phyloP scores from a whole-genome alignment of 2,113 vertebrate species.

The Oenanthe oenanthe region DNA sequence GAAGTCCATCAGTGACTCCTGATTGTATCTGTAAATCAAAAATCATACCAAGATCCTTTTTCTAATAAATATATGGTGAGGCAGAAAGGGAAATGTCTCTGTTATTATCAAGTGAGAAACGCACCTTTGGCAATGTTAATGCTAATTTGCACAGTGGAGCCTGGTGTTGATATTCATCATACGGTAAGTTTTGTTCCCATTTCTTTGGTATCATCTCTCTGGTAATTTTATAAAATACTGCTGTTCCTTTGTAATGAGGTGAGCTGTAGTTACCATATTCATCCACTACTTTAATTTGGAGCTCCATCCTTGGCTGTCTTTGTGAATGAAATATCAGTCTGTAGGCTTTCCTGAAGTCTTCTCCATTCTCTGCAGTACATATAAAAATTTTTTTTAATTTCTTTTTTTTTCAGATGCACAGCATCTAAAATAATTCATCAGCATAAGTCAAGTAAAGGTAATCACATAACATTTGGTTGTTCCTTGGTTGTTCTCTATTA shows the following conservation, averaged over 20 bases:
- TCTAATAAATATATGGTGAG: background rate
- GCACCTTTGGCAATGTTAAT: slow-evolving; percentile 85
- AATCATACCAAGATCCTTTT: background rate
- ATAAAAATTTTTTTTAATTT: background rate
- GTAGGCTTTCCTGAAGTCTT: slow-evolving; percentile 61
- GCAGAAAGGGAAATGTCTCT: background rate
- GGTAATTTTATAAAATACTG: slow-evolving; percentile 78
- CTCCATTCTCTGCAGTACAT: slow-evolving; percentile 62
- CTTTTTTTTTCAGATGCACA: background rate
- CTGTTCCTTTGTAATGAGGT: slow-evolving; percentile 86
- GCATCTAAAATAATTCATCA: background rate
- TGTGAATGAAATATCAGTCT: slow-evolving; percentile 86
- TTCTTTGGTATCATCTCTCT: slow-evolving; percentile 70
- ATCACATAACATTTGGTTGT: background rate
- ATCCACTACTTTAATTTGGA: slow-evolving; percentile 83
- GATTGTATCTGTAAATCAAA: background rate
- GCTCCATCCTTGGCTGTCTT: slow-evolving; percentile 74
- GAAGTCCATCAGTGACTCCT: background rate
- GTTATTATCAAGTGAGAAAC: background rate
- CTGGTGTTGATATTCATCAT: slow-evolving; percentile 52
- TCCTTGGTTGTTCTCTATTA: background rate
- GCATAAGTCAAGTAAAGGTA: background rate
- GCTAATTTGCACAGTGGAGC: slow-evolving; percentile 82
- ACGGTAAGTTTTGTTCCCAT: slow-evolving; percentile 29
- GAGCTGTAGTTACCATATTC: slow-evolving; percentile 88